Evolutionary conservation across 2,797 vertebrate species (phyloP), one percentile per base, ranked within the genome.

Genomic region (Falco peregrinus): DNA sequence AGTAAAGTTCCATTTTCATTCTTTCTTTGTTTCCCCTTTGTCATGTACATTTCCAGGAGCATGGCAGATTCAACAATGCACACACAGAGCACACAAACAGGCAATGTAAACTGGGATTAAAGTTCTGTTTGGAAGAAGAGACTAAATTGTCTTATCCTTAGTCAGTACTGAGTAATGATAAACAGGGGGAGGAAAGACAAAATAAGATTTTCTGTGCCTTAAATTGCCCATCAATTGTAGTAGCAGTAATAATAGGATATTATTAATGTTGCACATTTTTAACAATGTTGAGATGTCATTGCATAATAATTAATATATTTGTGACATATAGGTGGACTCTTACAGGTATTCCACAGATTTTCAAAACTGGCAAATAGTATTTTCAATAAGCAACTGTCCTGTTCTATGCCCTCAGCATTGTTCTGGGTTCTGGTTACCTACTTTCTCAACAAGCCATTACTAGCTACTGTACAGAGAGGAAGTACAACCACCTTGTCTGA

Each of bases 31-130:
- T 35, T 47, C 18, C 13, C 8, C 16, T 92, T 78, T 71, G n/a
- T 41, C 33, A 31, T 6, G 6, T 35, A 16, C 20, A 39, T 82
- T 83, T 90, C 48, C 60, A 83, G 39, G 19, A 93, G 7, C 11
- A 28, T 22, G 20, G 26, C 24, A 22, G 3, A 65, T 39, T 69
- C 85, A 75, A n/a, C n/a, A 88, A 22, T 37, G 20, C 6, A 19
- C 22, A 48, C 29, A 31, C 3, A 15, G 20, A 33, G 29, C 5
- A 16, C 19, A 25, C 17, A n/a, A 1, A 11, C 9, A 21, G 0
- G 2, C 12, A 3, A 11, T 37, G 10, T 71, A 73, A 56, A 77
- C 29, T 45, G 37, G 16, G 9, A 67, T 81, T 71, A 76, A 84
- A 18, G 22, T 60, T 69, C 33, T 71, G 9, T 43, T 16, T 63